Percentiles rank a stretch among this genome's conserved stretches.
Conservation (phyloP, 2,888 invertebrate species). For the Tetheella fluctuosa region DNA sequence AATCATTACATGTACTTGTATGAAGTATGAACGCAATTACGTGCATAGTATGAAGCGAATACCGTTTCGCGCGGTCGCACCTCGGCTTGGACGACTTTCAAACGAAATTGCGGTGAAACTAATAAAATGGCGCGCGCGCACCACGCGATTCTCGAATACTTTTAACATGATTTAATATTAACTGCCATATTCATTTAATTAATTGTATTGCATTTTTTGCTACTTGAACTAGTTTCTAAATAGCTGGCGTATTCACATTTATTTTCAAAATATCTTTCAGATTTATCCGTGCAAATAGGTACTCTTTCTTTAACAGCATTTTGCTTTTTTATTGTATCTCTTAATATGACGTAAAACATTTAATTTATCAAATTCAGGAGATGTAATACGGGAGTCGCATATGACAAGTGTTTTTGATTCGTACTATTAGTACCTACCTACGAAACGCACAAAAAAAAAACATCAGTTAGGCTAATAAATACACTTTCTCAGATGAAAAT, state of each 20-base stretch:
- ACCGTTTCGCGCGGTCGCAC: slow-evolving; percentile 73
- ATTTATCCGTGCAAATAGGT: neutral
- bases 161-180: slow-evolving; percentile 20
- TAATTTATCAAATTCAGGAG: too few relatives aligned
- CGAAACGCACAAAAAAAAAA: too few relatives aligned
- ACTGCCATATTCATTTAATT: slow-evolving; percentile 29
- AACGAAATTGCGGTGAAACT: slow-evolving; percentile 75
- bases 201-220: slow-evolving; percentile 20
- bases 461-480: too few relatives aligned
- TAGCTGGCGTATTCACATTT: neutral
- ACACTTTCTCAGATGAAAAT: too few relatives aligned
- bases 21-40: slow-evolving; percentile 66
- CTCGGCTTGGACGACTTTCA: slow-evolving; percentile 61
- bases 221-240: slow-evolving; percentile 13
- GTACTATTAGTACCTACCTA: too few relatives aligned
- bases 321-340: neutral
- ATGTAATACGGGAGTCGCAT: too few relatives aligned
- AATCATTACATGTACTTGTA: slow-evolving; percentile 57
- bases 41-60: slow-evolving; percentile 65
- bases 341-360: too few relatives aligned
- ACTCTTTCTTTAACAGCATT: neutral
- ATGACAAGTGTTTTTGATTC: too few relatives aligned
- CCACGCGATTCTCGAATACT: slow-evolving; percentile 53
- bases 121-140: slow-evolving; percentile 57
- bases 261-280: neutral